Base-by-base conservation (phyloP, 2,888 invertebrate species). In the Trypoxylon attenuatum region DNA sequence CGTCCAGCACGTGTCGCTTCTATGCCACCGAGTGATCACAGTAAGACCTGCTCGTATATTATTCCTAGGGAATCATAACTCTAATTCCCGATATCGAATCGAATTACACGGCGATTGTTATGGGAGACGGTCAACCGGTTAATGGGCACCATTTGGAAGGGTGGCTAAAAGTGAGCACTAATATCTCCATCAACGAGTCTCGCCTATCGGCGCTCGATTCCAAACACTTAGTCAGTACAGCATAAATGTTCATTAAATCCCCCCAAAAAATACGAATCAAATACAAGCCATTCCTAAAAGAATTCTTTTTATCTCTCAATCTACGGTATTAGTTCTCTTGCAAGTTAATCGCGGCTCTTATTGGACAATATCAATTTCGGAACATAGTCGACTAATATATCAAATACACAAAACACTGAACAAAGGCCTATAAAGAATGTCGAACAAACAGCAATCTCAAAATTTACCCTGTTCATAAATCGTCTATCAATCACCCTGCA, bases 11-110 rank as follows among this genome's bases (percentile, higher is more conserved):
- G 80, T 84, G 84, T 56, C 76, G 56, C 47, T 49, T 13, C 21
- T 29, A 42, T n/a, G 50, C 43, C 47, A 59, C n/a, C 69, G 54
- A 39, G 38, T 65, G 64, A 66, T 67, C 74, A 85, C 80, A 87
- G 80, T 87, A 82, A 85, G 82, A 87, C 86, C 86, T 86, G 86
- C 83, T 78, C 80, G 81, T 84, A 82, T 85, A 86, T 86, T 86
- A 86, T 85, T 85, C 78, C 77, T 77, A 71, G 65, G 78, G 77
- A 84, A 85, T 86, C 85, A 84, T 86, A 86, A 85, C 80, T 83
- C 78, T 76, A 78, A 78, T 81, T 82, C 83, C 70, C 75, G 80
- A 80, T 84, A 84, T 81, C 85, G 84, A 85, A 84, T 86, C 82
- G 84, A 84, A 86, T 86, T 84, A 85, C 83, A 82, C 76, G 75